phyloP scores from a whole-genome alignment of 2,888 invertebrate genomes.

The Drosophila mettleri region DNA sequence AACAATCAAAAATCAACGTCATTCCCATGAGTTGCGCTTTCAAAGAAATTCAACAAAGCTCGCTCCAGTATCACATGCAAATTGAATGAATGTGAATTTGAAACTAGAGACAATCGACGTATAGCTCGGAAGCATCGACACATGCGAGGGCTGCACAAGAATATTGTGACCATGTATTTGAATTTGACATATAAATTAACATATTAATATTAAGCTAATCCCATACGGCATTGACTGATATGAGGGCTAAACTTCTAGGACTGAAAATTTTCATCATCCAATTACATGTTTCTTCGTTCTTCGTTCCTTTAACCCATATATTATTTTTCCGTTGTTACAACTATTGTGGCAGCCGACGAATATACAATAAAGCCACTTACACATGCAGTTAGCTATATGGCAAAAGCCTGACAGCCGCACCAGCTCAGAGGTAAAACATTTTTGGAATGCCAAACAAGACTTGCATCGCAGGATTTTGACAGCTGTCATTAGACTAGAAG shows the following conservation, averaged over 20 bases:
- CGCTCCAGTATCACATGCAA: constrained; percentile 58
- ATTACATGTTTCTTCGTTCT: too few relatives aligned
- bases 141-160: constrained; percentile 16
- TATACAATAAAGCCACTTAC: constrained; percentile 55
- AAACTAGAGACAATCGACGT: constrained; percentile 53
- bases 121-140: constrained; percentile 4
- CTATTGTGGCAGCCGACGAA: constrained; percentile 14
- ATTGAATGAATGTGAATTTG: constrained; percentile 61
- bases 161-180: too few relatives aligned
- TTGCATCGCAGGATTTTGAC: constrained; percentile 71
- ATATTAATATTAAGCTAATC: too few relatives aligned
- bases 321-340: background rate
- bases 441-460: constrained; percentile 61
- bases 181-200: too few relatives aligned
- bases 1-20: constrained; percentile 65
- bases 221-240: too few relatives aligned
- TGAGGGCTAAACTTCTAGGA: too few relatives aligned
- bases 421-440: constrained; percentile 33
- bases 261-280: too few relatives aligned
- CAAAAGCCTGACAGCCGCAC: constrained; percentile 31
- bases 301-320: too few relatives aligned
- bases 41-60: constrained; percentile 37
- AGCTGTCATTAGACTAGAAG: constrained; percentile 71
- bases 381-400: constrained; percentile 60
- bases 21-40: constrained; percentile 45